phyloP scores from a whole-genome alignment of 2,888 invertebrate species.

The Metalampra italica region DNA sequence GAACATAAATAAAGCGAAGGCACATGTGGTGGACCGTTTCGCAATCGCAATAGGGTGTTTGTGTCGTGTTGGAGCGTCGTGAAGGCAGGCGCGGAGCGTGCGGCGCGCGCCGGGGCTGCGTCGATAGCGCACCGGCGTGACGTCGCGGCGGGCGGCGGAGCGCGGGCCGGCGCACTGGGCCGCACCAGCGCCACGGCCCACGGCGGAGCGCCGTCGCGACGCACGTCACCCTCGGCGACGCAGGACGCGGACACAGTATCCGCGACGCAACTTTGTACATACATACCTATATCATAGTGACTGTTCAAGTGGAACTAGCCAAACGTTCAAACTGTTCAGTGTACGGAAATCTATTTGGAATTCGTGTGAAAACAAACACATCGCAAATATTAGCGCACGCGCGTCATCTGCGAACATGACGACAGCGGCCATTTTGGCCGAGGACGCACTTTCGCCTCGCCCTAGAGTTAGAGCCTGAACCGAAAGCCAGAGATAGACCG shows the following conservation, averaged over 20 bases:
- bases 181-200: neutral
- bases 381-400: conserved; percentile 67
- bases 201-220: conserved; percentile 27
- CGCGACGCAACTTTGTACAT: conserved; percentile 22
- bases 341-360: conserved; percentile 29
- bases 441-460: conserved; percentile 75
- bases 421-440: conserved; percentile 74
- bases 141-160: conserved; percentile 54
- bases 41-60: conserved; percentile 49
- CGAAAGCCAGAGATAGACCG: conserved; percentile 38
- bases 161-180: conserved; percentile 37
- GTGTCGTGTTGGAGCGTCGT: conserved; percentile 48
- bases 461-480: conserved; percentile 64
- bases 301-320: conserved; percentile 26
- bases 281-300: conserved; percentile 27
- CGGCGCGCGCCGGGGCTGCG: conserved; percentile 39
- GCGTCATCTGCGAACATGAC: conserved; percentile 65
- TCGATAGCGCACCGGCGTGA: conserved; percentile 61
- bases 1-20: conserved; percentile 47
- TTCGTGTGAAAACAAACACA: conserved; percentile 71
- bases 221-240: conserved; percentile 48
- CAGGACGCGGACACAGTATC: conserved; percentile 34
- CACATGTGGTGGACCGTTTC: conserved; percentile 35
- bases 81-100: conserved; percentile 48
- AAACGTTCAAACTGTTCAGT: conserved; percentile 26